A percentile compares a stretch with the other conserved stretches of the same genome.
These are phyloP conservation scores for Thamnophis elegans DNA, from an alignment of 2,797 vertebrate species.

Conservation along the genomic window DNA sequence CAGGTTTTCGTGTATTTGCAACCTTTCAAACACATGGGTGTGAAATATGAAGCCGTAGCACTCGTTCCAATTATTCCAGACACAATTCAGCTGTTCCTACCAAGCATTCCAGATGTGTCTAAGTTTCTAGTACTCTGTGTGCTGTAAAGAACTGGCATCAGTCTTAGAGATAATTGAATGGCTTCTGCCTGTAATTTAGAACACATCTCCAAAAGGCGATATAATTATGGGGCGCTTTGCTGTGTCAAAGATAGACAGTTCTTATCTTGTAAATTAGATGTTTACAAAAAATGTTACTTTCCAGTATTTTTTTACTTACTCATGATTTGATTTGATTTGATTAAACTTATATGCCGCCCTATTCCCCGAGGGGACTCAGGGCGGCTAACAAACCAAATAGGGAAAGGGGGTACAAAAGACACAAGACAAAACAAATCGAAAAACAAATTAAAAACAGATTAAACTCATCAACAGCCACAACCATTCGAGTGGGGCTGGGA, in stretches of 20 bases:
- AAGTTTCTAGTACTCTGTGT: background rate
- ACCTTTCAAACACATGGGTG: background rate
- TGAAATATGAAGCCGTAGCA: background rate
- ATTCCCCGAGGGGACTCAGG: too few species aligned
- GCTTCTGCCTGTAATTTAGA: slow-evolving; percentile 9
- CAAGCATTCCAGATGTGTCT: background rate
- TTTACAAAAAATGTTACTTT: background rate
- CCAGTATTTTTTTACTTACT: background rate
- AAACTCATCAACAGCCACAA: too few species aligned
- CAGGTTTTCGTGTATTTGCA: background rate
- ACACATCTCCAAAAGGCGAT: background rate
- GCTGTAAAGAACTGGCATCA: background rate
- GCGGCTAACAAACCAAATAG: too few species aligned
- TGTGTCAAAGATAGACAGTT: slow-evolving; percentile 8
- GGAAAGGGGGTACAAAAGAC: too few species aligned
- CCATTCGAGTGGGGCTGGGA: too few species aligned
- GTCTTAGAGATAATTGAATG: slow-evolving; percentile 17
- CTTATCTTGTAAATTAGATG: slow-evolving; percentile 9
- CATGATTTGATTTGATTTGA: too few species aligned
- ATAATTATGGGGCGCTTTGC: slow-evolving; percentile 14
- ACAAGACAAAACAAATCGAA: too few species aligned
- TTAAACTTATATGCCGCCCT: too few species aligned
- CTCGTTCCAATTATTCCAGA: background rate
- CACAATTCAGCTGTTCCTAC: background rate
- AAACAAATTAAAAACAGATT: too few species aligned